Base-by-base conservation (phyloP, 2,797 vertebrate species). In the Poeciliopsis gracilis region DNA sequence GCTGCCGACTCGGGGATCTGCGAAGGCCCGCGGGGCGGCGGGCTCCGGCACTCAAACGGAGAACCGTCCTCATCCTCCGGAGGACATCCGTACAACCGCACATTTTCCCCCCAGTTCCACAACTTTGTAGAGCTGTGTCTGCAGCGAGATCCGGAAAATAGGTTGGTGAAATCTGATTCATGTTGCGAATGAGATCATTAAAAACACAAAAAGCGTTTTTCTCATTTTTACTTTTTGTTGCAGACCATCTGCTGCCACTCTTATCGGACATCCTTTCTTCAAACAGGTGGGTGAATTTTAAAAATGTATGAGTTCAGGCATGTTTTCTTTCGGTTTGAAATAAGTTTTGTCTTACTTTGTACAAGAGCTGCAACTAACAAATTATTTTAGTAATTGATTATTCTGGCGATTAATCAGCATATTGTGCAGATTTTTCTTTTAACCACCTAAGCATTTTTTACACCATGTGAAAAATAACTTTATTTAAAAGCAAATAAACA, bases 81-180 rank as follows among this genome's bases (percentile, higher is more conserved):
- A 5, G 92, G 92, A 55, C 98, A 98, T 86, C 98, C 98, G 0
- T 99, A 99, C 77, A 97, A 97, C 73, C 96, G 98, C 7, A 98
- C 97, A 33, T 99, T 99, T 91, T 98, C 97, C 28, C 77, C 96
- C 5, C 96, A 97, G 88, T 99, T 99, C 91, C 98, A 99, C 20
- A 96, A 95, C 85, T 98, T 99, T 0, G 98, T 99, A 28, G 98
- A 98, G 88, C 96, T 97, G 80, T 99, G 98, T 89, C 95, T 99
- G n/a, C 97, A 99, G 93, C 95, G 98, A 81, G 98, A 96, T 85
- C 97, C 98, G 0, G 96, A 97, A 0, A 95, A 97, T 33, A 97
- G 98, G 98, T 98, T 77, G 71, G 2, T 1, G 10, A 47, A 30
- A 28, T 76, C 33, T 13, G 9, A 2, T 2, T 51, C 51, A 11